Evolutionary conservation across 2,888 invertebrate genomes (phyloP).

Genomic region (Troilus luridus): DNA sequence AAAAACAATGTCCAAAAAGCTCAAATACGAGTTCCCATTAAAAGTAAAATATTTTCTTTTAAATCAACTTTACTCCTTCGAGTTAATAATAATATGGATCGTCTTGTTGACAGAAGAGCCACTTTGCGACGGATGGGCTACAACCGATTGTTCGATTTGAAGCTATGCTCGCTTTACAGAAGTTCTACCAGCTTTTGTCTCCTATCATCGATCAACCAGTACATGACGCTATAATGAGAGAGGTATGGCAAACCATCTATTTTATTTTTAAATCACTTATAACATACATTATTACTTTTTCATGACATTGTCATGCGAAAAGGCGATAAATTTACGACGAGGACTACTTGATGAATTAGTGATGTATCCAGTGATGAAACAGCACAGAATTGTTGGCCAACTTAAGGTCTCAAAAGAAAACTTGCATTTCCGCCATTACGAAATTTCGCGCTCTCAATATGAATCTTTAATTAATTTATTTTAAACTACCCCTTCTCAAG

Average conservation of each 20-base stretch:
- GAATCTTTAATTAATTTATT: too few relatives aligned
- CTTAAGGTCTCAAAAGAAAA: too few relatives aligned
- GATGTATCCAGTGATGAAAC: too few relatives aligned
- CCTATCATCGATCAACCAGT: not conserved
- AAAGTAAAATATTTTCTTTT: not conserved
- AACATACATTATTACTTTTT: not conserved
- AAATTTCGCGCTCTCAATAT: too few relatives aligned
- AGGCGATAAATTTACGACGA: too few relatives aligned
- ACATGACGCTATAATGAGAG: not conserved
- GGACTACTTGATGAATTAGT: too few relatives aligned
- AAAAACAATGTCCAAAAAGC: not conserved
- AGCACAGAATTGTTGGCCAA: too few relatives aligned
- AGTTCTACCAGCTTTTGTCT: not conserved
- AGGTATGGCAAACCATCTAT: not conserved
- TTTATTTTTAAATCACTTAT: not conserved
- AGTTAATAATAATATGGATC: not conserved
- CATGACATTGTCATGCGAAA: not conserved
- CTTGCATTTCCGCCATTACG: too few relatives aligned
- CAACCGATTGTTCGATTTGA: not conserved
- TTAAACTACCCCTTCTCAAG: too few relatives aligned
- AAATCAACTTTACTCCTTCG: not conserved
- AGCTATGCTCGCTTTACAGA: not conserved
- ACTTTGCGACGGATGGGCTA: not conserved
- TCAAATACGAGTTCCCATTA: too few relatives aligned
- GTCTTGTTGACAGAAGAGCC: not conserved